Base-by-base conservation (phyloP, 2,888 invertebrate genomes). In the Myathropa florea region DNA sequence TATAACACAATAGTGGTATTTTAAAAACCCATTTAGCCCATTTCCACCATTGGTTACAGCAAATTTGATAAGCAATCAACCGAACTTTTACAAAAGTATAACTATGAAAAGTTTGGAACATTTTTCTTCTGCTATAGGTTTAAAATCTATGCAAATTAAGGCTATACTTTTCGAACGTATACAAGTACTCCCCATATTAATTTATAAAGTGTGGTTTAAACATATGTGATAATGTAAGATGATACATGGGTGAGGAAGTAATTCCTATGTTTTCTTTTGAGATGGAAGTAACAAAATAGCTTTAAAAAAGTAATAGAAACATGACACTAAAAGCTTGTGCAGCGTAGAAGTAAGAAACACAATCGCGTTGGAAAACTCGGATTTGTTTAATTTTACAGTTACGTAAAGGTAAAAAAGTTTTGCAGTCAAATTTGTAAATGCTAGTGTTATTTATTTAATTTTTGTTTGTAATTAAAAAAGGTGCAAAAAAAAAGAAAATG, bases 401-500 rank as follows among this genome's bases (percentile, higher is more conserved):
- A 46, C 46, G 18, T 7, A 46, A 18, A 46, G 18, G 18, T 18
- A 46, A 18, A n/a, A 33, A 18, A 0, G 4, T 18, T 46, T 18
- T 46, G 18, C 1, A 3, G 7, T n/a, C 46, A 7, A 18, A 46
- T 46, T 59, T 46, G 30, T 14, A 65, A 18, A 39, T 39, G 70
- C 73, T 64, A 67, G 65, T 67, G 18, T 46, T 46, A 46, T 71
- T 21, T 76, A 68, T 63, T 70, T 46, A 36, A 46, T 23, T 71
- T 36, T 33, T 67, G 3, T 72, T 76, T 67, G 77, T 80, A 76
- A 55, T 61, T 53, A 73, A 28, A 57, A 73, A 61, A 71, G 6
- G 72, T 61, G 65, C 60, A 71, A 53, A 83, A 30, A 26, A n/a
- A 21, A 59, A 57, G 68, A 36, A 28, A 65, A 60, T 21, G 4